These are phyloP conservation scores for Carapus acus DNA, from an alignment of 2,797 vertebrate species.

Conservation along the genomic window DNA sequence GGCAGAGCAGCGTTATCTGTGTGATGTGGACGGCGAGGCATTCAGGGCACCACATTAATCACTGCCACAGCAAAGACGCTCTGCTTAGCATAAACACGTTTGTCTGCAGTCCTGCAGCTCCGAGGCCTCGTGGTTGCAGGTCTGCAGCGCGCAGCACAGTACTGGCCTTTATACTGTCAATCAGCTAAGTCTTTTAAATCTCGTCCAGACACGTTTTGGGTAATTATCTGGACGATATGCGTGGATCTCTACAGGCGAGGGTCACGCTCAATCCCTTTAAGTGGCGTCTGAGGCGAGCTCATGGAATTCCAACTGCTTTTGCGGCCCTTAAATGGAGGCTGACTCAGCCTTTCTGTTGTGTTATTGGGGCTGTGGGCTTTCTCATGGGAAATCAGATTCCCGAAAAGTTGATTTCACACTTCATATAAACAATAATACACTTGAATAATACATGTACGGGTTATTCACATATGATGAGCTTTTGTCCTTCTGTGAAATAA, in stretches of 20 bases:
- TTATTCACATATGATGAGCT: too few relatives aligned
- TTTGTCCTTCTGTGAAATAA: too few relatives aligned
- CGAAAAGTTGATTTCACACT: too few relatives aligned
- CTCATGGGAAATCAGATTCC: too few relatives aligned
- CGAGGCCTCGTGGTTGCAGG: constrained; percentile 8
- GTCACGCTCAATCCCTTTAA: too few relatives aligned
- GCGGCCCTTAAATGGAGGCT: neutral
- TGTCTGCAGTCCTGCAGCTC: constrained; percentile 42
- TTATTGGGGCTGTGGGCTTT: neutral
- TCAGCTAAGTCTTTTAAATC: constrained; percentile 2
- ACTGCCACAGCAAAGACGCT: constrained; percentile 49
- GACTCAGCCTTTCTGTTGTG: neutral
- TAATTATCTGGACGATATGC: neutral
- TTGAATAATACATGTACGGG: too few relatives aligned
- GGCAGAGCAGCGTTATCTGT: constrained; percentile 59
- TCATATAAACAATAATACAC: too few relatives aligned
- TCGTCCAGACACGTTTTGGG: neutral
- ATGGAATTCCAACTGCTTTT: neutral
- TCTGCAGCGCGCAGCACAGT: constrained; percentile 1
- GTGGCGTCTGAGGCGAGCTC: too few relatives aligned
- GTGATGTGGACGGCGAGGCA: constrained; percentile 52
- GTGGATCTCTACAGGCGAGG: neutral
- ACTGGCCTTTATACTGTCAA: neutral
- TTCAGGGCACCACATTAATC: constrained; percentile 71
- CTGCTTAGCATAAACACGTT: constrained; percentile 64